Base-by-base conservation (phyloP, 2,797 vertebrate genomes). In the Clarias fuscus region DNA sequence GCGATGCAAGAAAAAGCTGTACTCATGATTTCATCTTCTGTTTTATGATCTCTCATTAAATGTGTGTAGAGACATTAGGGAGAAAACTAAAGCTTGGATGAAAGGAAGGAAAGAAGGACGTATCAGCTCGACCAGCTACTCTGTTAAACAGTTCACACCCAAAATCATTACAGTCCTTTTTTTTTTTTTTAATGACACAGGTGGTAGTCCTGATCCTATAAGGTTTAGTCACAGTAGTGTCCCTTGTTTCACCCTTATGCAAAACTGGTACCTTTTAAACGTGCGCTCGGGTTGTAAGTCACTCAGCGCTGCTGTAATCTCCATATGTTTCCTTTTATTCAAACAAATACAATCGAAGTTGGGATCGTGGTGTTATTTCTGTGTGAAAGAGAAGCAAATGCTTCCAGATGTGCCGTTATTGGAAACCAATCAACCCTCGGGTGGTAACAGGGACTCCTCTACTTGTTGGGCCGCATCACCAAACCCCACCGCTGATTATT, bases 361-460 rank as follows among this genome's bases (percentile, higher is more conserved):
- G 33, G 2, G 2, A 40, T 24, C 8, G 4, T 22, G 70, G 7
- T 22, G 20, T 72, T 43, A 4, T 43, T 11, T 37, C 70, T 43
- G 70, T 30, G 18, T 40, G 40, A 40, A 37, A 40, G 68, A 71
- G 68, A 20, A 40, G 17, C 17, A 71, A 71, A 40, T 24, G 71
- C 71, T 73, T 48, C 40, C 71, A 73, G 40, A 73, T 73, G 71
- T 73, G 71, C 40, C 2, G 22, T 48, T 73, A 48, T 48, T 73
- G 71, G 71, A 73, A 73, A n/a, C 13, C 40, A 6, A 24, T 73
- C 17, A 73, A 24, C 71, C 40, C 24, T 6, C 4, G 71, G 71
- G 4, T n/a, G 40, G 40, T 73, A 73, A 48, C 71, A 48, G 20
- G 24, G 20, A 71, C 18, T 40, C 70, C 3, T 71, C 33, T 48